Base-by-base conservation (phyloP, 2,113 vertebrate species). In the Felis chaus region DNA sequence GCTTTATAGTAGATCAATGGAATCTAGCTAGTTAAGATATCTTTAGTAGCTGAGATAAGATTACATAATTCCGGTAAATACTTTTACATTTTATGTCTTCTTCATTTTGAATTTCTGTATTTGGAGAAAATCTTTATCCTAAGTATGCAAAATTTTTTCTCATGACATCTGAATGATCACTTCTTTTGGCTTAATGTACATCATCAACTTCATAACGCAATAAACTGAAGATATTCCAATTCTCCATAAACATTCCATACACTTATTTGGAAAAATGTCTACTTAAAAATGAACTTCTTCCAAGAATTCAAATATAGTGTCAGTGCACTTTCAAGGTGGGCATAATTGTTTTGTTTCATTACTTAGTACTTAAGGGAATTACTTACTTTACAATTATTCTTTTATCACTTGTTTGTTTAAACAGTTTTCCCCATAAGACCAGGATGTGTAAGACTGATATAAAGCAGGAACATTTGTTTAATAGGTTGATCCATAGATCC, bases 1-100 rank as follows among this genome's bases (percentile, higher is more conserved):
- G 98, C 98, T 99, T 99, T 98, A 97, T 92, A 98, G 97, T 96
- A 97, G 97, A 99, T 99, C 98, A 99, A 98, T 98, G 98, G 97
- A 98, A 97, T 98, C 97, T 98, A 98, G 96, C 97, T 98, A 98
- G 98, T 99, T 98, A 99, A 98, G 98, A 98, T 98, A 97, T 98
- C 92, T 98, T 98, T 97, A 95, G 97, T 98, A 97, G 91, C 66
- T 97, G 82, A 98, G 76, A 97, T 97, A 87, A 98, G 82, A 96
- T 98, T 98, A 98, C 98, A 96, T 96, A 98, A 68, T 98, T 96
- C 94, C 0, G 1, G 5, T 84, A 82, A 98, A 97, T 98, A 86
- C 91, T 97, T 89, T 97, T 83, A 96, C 18, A 71, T 91, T 97
- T 95, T 86, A 41, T 55, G 45, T 82, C 81, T 78, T 83, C 79